Base-by-base conservation (phyloP, 2,797 vertebrate species). In the Erethizon dorsatum region DNA sequence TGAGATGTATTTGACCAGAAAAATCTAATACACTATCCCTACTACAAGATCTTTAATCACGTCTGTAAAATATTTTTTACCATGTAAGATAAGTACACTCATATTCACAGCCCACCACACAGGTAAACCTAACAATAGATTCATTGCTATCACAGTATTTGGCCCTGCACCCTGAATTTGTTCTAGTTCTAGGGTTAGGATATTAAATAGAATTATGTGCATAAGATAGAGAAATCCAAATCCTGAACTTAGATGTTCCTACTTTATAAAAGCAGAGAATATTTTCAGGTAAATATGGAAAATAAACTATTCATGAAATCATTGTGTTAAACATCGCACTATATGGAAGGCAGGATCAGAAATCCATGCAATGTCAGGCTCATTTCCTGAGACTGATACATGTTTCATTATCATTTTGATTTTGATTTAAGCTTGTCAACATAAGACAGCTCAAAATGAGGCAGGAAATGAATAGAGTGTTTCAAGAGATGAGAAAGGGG, bases 371-470 rank as follows among this genome's bases (percentile, higher is more conserved):
- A 10, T 61, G 18, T 18, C 63, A 79, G 50, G 41, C 65, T 91
- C 28, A 57, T 50, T 80, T 54, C 69, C 56, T 41, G 45, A 90
- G 57, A 11, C 31, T 37, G 33, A 52, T 56, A 71, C 73, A 31
- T 89, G 33, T 56, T 88, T 94, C 37, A 65, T 92, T 93, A 80
- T 90, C 79, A 77, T 94, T 91, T 96, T 92, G 94, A 88, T 69
- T 85, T 92, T 92, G 88, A 83, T 96, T 96, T 95, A 95, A 92
- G 83, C 65, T 87, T 89, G 92, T 92, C 75, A 75, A 0, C 71
- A 31, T 83, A 88, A 69, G 65, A 59, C 20, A 78, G 37, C n/a
- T 96, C 57, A 80, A 22, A 91, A 95, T 88, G 86, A 94, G 57
- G 26, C 61, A 67, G 86, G 83, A 59, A 80, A 80, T 77, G 45